These are phyloP conservation scores for Orthonyx spaldingii DNA, from an alignment of 2,113 vertebrate genomes.

Conservation along the genomic window DNA sequence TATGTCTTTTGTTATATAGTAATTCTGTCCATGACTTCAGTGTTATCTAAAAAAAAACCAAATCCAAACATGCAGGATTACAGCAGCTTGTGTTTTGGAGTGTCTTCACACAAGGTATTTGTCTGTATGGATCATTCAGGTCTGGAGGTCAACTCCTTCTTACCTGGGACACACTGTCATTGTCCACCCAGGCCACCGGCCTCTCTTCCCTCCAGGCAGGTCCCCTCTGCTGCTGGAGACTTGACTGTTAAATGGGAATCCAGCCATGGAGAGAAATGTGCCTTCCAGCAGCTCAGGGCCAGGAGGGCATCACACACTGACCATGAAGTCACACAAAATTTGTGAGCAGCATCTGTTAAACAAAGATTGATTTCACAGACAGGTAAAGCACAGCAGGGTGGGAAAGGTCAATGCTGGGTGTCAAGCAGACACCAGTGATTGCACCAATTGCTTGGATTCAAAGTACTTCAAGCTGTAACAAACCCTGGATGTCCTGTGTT, in stretches of 20 bases:
- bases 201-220: background rate
- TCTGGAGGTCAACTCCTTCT: background rate
- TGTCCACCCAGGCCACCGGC: fast-evolving
- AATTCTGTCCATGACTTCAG: background rate
- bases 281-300: background rate
- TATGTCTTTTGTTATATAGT: background rate
- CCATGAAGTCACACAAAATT: background rate
- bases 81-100: background rate
- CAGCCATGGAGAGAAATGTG: background rate
- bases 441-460: background rate
- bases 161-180: background rate
- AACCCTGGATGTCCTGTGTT: background rate
- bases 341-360: background rate
- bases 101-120: background rate
- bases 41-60: background rate
- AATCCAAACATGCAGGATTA: background rate
- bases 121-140: background rate
- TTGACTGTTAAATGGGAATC: background rate
- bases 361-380: background rate
- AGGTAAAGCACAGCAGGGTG: background rate
- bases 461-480: background rate
- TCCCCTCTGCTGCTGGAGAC: background rate
- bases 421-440: background rate
- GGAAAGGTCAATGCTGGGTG: background rate
- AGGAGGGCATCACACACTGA: fast-evolving